Percentiles rank a stretch among this genome's conserved stretches.
phyloP scores from a whole-genome alignment of 2,113 vertebrate genomes.

The Patagioenas fasciata region DNA sequence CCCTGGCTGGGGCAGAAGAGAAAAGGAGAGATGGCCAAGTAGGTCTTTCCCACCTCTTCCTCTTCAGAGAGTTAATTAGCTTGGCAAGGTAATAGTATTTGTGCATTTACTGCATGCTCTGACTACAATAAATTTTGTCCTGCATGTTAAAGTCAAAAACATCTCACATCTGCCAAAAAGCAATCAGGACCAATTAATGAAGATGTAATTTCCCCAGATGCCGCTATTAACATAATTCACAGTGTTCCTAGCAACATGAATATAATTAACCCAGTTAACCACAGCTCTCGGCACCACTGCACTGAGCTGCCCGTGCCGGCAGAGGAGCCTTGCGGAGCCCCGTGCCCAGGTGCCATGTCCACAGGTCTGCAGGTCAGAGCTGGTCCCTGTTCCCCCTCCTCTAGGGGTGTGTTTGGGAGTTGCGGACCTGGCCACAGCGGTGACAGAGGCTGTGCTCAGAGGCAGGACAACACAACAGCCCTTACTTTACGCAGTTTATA shows the following conservation, averaged over 20 bases:
- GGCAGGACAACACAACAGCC: not conserved
- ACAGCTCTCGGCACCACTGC: accelerated
- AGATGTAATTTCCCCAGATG: slow-evolving; percentile 65
- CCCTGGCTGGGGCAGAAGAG: not conserved
- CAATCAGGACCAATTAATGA: slow-evolving; percentile 68
- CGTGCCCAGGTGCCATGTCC: not conserved
- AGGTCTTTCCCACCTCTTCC: not conserved
- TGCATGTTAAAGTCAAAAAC: slow-evolving; percentile 44
- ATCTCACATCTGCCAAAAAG: slow-evolving; percentile 35
- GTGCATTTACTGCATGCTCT: not conserved
- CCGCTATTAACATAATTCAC: slow-evolving; percentile 57
- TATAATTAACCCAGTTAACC: slow-evolving; percentile 54
- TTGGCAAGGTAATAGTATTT: not conserved
- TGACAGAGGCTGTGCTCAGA: not conserved
- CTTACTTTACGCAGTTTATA: accelerated
- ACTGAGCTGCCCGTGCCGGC: not conserved
- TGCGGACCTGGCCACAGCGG: accelerated
- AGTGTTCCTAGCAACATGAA: slow-evolving; percentile 38
- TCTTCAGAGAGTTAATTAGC: not conserved
- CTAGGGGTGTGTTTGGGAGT: accelerated
- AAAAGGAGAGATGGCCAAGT: not conserved
- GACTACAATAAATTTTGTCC: slow-evolving; percentile 42
- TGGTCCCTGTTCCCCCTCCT: accelerated
- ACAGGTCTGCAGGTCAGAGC: not conserved
- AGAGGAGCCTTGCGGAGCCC: not conserved